Percentiles rank a stretch among this genome's conserved stretches.
Evolutionary conservation across 1,140 invertebrate genomes (phyloP).

Genomic region (Globodera rostochiensis): DNA sequence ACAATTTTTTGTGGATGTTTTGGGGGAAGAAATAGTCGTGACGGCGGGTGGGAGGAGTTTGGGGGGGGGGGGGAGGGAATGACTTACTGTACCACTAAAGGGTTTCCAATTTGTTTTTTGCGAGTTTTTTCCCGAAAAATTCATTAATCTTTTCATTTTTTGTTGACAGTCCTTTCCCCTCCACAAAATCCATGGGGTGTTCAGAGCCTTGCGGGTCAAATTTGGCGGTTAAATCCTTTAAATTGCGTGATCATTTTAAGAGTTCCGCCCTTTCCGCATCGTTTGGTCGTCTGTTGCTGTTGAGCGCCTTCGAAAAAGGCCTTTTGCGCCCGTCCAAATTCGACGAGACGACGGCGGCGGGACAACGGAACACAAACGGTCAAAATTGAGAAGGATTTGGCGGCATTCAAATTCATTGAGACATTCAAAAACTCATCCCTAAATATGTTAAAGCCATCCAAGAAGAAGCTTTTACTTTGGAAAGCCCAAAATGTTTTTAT

Average conservation of each 20-base stretch:
- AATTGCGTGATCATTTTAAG: background rate
- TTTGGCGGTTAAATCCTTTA: background rate
- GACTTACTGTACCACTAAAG: background rate
- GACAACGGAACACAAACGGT: background rate
- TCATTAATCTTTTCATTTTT: no score
- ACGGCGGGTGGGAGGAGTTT: background rate
- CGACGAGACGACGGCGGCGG: background rate
- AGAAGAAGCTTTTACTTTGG: no score
- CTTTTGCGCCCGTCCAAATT: conserved; percentile 1
- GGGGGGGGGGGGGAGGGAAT: background rate
- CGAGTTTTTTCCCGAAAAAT: background rate
- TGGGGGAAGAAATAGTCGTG: no score
- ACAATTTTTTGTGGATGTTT: background rate
- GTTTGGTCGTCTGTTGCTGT: conserved; percentile 24
- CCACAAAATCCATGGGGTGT: no score
- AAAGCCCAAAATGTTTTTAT: no score
- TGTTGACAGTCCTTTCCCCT: no score
- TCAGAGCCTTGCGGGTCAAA: background rate
- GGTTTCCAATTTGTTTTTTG: background rate
- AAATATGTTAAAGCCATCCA: background rate
- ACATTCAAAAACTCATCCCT: background rate
- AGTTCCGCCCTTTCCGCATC: background rate
- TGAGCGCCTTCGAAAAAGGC: conserved; percentile 24
- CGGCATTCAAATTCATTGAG: background rate
- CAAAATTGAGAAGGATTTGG: background rate